Base-by-base conservation (phyloP, 2,113 vertebrate species). In the Rhipidura dahli region DNA sequence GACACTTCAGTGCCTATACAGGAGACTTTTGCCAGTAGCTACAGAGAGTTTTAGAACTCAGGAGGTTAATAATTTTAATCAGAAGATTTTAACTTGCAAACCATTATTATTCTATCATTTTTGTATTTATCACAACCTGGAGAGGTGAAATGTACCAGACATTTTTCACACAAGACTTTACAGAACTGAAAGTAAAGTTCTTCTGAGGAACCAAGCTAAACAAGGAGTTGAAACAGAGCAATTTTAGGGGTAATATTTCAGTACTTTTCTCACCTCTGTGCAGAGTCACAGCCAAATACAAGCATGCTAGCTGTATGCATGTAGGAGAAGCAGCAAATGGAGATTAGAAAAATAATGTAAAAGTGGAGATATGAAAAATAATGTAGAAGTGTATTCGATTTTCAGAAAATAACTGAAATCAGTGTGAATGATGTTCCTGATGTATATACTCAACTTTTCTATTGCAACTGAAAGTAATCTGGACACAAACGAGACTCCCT, bases 251-350 rank as follows among this genome's bases (percentile, higher is more conserved):
- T 30, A 70, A 56, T 6, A 50, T 42, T 77, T 61, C 56, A 44
- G 35, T 40, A 35, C 49, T 94, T 95, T 87, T 88, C 92, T 95
- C 92, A 84, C 75, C 82, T 94, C 73, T 72, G 39, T 77, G 72
- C 47, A 83, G 89, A 83, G 37, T 77, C 80, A 87, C 54, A 88
- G 80, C 35, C 80, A 89, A 90, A 92, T 31, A 87, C 45, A 93
- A 75, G 56, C 75, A 70, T 18, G 54, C 26, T 17, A 95, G 56
- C 51, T 89, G 51, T 39, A 78, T 28, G 57, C 37, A 49, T 6
- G 14, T 18, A 71, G 31, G 31, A 44, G 31, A 63, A 72, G 83
- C 71, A 92, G 76, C 76, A 92, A 89, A 49, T 21, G 21, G 65
- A 87, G 49, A 81, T 71, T 89, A 90, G 49, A 72, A 78, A 92